Evolutionary conservation across 2,113 vertebrate genomes (phyloP).

Genomic region (Sterna hirundo): DNA sequence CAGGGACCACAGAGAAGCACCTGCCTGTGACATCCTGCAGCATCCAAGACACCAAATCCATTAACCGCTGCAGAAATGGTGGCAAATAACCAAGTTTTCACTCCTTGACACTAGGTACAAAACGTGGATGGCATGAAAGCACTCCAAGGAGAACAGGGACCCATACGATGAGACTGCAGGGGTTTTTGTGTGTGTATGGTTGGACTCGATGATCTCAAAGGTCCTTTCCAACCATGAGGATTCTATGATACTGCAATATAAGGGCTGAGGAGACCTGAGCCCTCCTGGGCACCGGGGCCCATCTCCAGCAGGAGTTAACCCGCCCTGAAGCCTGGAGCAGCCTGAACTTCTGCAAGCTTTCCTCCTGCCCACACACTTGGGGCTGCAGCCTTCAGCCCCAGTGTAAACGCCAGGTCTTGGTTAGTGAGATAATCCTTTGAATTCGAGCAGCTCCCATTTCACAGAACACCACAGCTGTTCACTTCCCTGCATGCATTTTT

Average conservation of each 20-base stretch:
- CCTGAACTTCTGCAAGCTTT: not conserved
- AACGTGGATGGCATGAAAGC: rapidly evolving
- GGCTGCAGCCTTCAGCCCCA: not conserved
- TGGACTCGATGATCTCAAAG: no score
- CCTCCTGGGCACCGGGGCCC: not conserved
- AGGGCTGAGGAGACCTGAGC: not conserved
- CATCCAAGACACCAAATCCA: not conserved
- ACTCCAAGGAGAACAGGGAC: not conserved
- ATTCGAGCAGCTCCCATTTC: constrained; percentile 25
- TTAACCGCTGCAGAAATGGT: rapidly evolving
- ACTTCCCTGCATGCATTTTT: not conserved
- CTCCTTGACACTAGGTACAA: not conserved
- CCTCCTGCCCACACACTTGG: not conserved
- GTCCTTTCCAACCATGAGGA: no score
- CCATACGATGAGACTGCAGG: no score
- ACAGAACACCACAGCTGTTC: not conserved
- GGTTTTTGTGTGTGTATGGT: no score
- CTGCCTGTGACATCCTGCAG: rapidly evolving
- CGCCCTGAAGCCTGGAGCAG: not conserved
- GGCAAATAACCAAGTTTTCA: rapidly evolving
- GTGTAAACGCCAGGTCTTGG: not conserved
- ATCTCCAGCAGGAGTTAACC: not conserved
- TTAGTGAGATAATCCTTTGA: not conserved
- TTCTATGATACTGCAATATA: rapidly evolving
- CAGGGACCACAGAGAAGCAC: not conserved